Percentiles rank a stretch among this genome's conserved stretches.
phyloP scores from a whole-genome alignment of 1,140 invertebrate genomes.

The Listronotus bonariensis region DNA sequence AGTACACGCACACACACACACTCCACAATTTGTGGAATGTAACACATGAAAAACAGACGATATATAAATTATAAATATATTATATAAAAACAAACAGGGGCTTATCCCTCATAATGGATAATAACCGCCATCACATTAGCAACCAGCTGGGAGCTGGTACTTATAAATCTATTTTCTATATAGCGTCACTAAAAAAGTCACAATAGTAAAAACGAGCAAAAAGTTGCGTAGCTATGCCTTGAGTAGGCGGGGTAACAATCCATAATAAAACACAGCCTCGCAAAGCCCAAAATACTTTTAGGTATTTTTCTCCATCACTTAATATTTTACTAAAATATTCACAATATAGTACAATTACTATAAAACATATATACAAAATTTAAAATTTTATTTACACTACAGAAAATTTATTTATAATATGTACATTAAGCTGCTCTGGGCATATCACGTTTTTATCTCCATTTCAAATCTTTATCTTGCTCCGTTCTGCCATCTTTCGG shows the following conservation, averaged over 20 bases:
- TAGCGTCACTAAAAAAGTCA: conserved; percentile 46
- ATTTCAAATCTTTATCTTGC: conserved; percentile 14
- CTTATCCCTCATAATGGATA: conserved; percentile 11
- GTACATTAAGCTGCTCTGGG: conserved; percentile 33
- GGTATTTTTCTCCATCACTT: conserved; percentile 48
- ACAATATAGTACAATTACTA: conserved; percentile 46
- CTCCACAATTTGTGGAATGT: conserved; percentile 52
- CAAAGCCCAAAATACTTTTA: conserved; percentile 55
- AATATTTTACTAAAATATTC: conserved; percentile 51
- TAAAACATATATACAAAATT: conserved; percentile 52
- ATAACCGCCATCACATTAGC: conserved; percentile 53
- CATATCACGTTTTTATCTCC: conserved; percentile 30
- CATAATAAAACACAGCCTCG: conserved; percentile 55
- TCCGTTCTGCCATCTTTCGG: neutral
- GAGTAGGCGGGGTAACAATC: conserved; percentile 50
- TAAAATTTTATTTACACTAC: conserved; percentile 33
- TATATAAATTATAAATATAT: conserved; percentile 56
- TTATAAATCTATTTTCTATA: conserved; percentile 47
- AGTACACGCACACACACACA: conserved; percentile 46
- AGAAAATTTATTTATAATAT: conserved; percentile 35
- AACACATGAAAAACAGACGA: conserved; percentile 54
- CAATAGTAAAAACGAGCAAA: conserved; percentile 49
- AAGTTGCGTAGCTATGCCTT: conserved; percentile 50
- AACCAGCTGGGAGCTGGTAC: conserved; percentile 48
- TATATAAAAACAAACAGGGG: conserved; percentile 51